phyloP scores from a whole-genome alignment of 2,113 vertebrate species.

The Murina feae region DNA sequence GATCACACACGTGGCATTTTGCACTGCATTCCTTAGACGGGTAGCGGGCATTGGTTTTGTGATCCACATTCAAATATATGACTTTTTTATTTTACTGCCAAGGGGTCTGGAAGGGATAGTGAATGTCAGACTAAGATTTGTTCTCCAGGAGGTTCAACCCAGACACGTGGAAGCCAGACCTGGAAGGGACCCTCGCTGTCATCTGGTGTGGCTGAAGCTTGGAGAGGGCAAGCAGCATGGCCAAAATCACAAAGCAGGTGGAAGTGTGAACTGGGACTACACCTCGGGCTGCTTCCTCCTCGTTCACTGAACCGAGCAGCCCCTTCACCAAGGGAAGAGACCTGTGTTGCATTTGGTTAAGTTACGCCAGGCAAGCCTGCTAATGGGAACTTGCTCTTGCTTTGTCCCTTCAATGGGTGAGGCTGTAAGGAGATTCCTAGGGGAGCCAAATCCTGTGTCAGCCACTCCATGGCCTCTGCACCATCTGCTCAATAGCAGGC shows the following conservation, averaged over 20 bases:
- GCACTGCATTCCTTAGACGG: not conserved
- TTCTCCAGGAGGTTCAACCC: not conserved
- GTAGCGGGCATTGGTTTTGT: conserved; percentile 16
- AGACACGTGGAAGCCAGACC: not conserved
- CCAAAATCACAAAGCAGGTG: not conserved
- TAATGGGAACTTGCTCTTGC: not conserved
- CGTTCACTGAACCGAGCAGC: not conserved
- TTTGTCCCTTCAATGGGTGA: not conserved
- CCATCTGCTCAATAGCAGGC: not conserved
- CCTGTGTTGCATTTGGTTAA: not conserved
- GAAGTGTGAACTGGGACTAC: not conserved
- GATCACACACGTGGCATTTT: not conserved
- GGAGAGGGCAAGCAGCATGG: not conserved
- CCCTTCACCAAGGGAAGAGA: not conserved
- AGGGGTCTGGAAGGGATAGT: conserved; percentile 10
- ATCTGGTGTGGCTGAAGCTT: not conserved
- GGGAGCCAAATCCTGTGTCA: not conserved
- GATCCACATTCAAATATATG: conserved; percentile 23
- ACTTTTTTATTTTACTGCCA: conserved; percentile 11
- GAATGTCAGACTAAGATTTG: not conserved
- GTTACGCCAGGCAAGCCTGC: not conserved
- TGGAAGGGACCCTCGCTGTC: not conserved
- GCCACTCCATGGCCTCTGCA: not conserved
- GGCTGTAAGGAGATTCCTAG: not conserved
- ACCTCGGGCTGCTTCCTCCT: not conserved